Evolutionary conservation across 2,888 invertebrate species (phyloP).

Genomic region (Drosophila nr. fundita): DNA sequence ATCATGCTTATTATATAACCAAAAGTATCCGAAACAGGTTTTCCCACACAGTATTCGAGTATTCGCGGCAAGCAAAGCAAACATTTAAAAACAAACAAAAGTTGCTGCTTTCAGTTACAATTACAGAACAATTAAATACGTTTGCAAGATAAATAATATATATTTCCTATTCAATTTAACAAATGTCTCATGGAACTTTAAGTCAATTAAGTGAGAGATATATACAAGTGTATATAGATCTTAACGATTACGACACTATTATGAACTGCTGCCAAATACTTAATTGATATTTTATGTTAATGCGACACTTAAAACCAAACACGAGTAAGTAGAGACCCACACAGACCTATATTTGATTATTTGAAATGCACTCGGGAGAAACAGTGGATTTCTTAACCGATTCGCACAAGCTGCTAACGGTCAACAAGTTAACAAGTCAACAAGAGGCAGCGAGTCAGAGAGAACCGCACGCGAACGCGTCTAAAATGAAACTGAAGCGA

Average conservation of each 20-base stretch:
- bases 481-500: conserved; percentile 42
- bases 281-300: background rate
- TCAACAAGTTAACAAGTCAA: background rate
- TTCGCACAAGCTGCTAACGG: conserved; percentile 28
- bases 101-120: background rate
- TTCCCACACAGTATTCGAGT: background rate
- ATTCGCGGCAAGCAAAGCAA: background rate
- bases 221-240: background rate
- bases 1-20: conserved; percentile 43
- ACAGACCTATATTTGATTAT: conserved; percentile 48
- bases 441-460: background rate
- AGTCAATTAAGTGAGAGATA: background rate
- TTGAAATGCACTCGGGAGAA: conserved; percentile 41
- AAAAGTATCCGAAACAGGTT: conserved; percentile 49
- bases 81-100: conserved; percentile 20
- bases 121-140: background rate
- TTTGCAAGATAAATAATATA: background rate
- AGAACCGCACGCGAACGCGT: conserved; percentile 55
- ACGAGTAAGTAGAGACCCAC: conserved; percentile 1
- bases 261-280: background rate
- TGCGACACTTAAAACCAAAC: background rate
- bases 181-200: background rate
- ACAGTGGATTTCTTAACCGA: conserved; percentile 43
- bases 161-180: background rate
- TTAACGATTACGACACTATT: background rate